A percentile compares a stretch with the other conserved stretches of the same genome.
phyloP scores from a whole-genome alignment of 2,797 vertebrate species.

The Enteromius argenteus region DNA sequence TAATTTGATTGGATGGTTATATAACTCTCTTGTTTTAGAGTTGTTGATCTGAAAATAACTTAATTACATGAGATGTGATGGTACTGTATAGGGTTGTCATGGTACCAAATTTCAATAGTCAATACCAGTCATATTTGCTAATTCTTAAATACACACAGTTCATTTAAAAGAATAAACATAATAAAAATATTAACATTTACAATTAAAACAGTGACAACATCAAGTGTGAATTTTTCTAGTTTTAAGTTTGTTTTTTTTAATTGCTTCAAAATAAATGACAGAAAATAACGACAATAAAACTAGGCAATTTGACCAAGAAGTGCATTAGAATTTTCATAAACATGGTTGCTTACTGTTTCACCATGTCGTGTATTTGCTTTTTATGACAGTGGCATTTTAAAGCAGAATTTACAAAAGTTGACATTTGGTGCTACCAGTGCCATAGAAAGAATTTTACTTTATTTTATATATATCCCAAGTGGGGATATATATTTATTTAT shows the following conservation, averaged over 20 bases:
- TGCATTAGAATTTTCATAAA: neutral
- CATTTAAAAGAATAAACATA: neutral
- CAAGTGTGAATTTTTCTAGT: neutral
- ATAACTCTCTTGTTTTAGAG: too few species aligned
- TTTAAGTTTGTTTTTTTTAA: neutral
- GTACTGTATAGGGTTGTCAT: neutral
- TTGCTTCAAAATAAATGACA: too few species aligned
- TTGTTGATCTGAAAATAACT: neutral
- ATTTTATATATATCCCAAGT: too few species aligned
- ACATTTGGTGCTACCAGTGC: neutral
- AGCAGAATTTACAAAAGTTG: neutral
- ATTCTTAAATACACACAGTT: neutral
- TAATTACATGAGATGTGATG: neutral
- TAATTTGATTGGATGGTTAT: neutral
- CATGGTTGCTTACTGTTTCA: neutral
- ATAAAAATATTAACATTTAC: neutral
- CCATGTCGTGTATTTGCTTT: neutral
- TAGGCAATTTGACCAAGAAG: neutral
- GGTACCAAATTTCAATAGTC: neutral
- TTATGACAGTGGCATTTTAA: neutral
- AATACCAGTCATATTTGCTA: neutral
- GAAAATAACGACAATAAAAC: too few species aligned
- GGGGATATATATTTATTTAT: neutral
- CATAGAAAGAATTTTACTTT: neutral
- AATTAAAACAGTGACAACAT: neutral